Conservation (phyloP, 2,888 invertebrate species). For the Arge pagana region DNA sequence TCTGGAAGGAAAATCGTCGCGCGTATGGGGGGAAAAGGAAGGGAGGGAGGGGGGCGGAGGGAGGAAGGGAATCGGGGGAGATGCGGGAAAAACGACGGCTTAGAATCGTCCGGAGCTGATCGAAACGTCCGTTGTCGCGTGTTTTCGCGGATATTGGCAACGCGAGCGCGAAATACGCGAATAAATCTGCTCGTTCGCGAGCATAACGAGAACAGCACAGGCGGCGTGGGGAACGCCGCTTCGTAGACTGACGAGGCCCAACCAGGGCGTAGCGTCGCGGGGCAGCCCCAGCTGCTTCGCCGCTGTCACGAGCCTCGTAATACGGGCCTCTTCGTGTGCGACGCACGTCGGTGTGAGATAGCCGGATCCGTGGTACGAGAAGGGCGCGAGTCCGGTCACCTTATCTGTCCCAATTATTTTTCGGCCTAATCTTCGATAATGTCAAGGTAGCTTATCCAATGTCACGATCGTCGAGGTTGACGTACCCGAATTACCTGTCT, state of each 20-base stretch:
- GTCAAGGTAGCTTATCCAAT: too few relatives aligned
- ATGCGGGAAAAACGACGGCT: too few relatives aligned
- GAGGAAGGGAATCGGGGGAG: background rate
- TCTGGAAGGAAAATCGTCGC: background rate
- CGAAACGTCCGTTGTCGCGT: slow-evolving; percentile 31
- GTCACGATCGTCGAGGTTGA: too few relatives aligned
- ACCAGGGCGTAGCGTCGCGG: slow-evolving; percentile 18
- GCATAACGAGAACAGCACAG: slow-evolving; percentile 12
- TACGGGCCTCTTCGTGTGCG: slow-evolving; percentile 16
- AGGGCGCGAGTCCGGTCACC: slow-evolving; percentile 1
- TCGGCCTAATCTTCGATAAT: slow-evolving; percentile 1
- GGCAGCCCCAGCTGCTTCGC: slow-evolving; percentile 17
- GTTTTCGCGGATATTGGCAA: slow-evolving; percentile 27
- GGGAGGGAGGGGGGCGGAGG: background rate
- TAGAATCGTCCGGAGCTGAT: slow-evolving; percentile 28
- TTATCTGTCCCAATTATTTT: background rate
- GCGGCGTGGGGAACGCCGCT: slow-evolving; percentile 22
- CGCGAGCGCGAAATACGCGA: too few relatives aligned
- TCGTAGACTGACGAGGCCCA: slow-evolving; percentile 19
- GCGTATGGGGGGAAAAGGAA: background rate
- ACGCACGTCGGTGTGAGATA: slow-evolving; percentile 13
- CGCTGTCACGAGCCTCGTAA: slow-evolving; percentile 2
- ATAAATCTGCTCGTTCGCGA: slow-evolving; percentile 1
- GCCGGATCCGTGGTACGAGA: background rate
- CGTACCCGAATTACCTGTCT: too few relatives aligned